phyloP scores from a whole-genome alignment of 2,888 invertebrate genomes.

The Cheilosia variabilis region DNA sequence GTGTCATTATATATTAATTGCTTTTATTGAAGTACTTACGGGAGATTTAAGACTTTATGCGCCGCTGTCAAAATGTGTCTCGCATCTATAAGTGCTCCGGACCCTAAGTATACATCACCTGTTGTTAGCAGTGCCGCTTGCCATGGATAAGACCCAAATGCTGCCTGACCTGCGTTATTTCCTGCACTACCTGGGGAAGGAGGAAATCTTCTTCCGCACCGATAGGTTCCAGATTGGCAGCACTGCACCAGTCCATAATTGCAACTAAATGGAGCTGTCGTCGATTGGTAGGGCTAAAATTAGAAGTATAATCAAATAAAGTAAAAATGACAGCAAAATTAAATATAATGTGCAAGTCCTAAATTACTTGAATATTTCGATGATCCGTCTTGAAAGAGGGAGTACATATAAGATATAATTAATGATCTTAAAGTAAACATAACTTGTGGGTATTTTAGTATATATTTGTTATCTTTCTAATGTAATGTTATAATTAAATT shows the following conservation, averaged over 20 bases:
- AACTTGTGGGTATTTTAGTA: no score
- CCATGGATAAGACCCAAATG: conserved; percentile 90
- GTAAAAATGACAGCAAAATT: background rate
- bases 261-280: conserved; percentile 77
- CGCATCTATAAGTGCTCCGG: conserved; percentile 89
- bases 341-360: background rate
- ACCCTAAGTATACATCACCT: conserved; percentile 88
- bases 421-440: no score
- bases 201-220: conserved; percentile 81
- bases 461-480: no score
- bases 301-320: background rate
- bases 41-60: conserved; percentile 87
- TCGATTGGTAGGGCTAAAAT: conserved; percentile 56
- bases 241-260: conserved; percentile 79
- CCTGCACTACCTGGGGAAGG: conserved; percentile 81
- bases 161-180: conserved; percentile 85
- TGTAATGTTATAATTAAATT: no score
- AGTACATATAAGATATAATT: background rate
- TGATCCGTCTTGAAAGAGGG: conserved; percentile 8
- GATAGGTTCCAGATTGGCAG: conserved; percentile 81
- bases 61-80: conserved; percentile 89
- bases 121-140: conserved; percentile 87
- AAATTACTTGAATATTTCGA: conserved; percentile 1
- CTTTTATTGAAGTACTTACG: conserved; percentile 83
- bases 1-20: background rate